Percentiles rank a stretch among this genome's conserved stretches.
These are phyloP conservation scores for Tangara arthus DNA, from an alignment of 2,797 vertebrate genomes.

Conservation along the genomic window DNA sequence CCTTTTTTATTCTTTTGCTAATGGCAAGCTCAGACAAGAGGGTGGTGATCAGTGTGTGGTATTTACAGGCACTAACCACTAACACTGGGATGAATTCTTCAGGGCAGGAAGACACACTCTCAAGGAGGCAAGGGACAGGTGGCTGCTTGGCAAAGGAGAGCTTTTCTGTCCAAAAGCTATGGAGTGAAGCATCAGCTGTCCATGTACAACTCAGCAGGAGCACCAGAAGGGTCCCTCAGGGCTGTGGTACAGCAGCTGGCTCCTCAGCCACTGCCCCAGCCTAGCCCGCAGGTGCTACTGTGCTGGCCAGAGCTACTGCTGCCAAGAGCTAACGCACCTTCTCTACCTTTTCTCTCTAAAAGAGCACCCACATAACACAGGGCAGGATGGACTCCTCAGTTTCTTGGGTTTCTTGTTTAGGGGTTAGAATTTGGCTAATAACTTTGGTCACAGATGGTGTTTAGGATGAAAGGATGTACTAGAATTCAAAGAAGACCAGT, in stretches of 20 bases:
- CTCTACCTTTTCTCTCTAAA: background rate
- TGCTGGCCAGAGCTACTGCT: background rate
- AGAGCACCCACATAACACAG: background rate
- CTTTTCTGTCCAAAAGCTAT: background rate
- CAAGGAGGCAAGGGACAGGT: background rate
- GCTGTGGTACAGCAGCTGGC: background rate
- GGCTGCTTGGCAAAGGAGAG: background rate
- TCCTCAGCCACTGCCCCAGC: background rate
- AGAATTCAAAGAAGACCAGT: background rate
- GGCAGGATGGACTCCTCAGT: background rate
- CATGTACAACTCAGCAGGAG: background rate
- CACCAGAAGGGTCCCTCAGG: background rate
- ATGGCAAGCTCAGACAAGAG: background rate
- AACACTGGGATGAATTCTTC: background rate
- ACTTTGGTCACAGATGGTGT: background rate
- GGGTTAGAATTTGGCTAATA: background rate
- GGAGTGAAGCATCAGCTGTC: background rate
- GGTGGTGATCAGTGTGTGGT: fast-evolving
- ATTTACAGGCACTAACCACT: background rate
- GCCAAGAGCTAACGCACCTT: background rate
- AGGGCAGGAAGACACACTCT: background rate
- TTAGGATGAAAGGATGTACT: background rate
- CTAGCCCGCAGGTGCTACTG: background rate
- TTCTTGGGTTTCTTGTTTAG: background rate
- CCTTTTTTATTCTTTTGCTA: background rate